These are phyloP conservation scores for Linyphia triangularis DNA, from an alignment of 2,888 invertebrate species.

Conservation along the genomic window DNA sequence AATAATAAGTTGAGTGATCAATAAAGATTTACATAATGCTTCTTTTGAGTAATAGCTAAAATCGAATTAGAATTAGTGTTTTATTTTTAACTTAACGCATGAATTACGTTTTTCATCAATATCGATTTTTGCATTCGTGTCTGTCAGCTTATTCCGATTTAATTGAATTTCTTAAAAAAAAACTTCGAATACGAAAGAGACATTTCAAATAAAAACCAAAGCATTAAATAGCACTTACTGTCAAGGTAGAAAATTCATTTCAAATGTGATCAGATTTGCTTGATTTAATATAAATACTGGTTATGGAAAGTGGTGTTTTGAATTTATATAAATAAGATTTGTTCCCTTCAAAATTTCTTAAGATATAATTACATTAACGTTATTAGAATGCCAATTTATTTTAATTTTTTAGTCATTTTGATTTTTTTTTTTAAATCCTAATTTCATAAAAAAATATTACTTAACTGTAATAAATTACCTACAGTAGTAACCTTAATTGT, in stretches of 20 bases:
- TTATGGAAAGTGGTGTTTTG: neutral
- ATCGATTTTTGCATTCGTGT: neutral
- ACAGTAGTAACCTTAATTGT: too few species aligned
- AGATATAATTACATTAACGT: too few species aligned
- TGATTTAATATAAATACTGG: conserved; percentile 9
- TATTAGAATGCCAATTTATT: too few species aligned
- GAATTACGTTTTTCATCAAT: neutral
- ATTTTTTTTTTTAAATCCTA: too few species aligned
- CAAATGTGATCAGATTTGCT: neutral
- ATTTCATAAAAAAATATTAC: too few species aligned
- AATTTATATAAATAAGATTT: conserved; percentile 16
- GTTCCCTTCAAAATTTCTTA: too few species aligned
- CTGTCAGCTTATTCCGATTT: conserved; percentile 3
- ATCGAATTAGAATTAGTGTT: neutral
- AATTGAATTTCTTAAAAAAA: conserved; percentile 6
- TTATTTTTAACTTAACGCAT: neutral
- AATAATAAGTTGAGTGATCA: too few species aligned
- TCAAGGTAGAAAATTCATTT: neutral
- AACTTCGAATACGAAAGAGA: neutral
- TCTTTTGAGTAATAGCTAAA: too few species aligned
- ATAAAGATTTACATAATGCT: too few species aligned
- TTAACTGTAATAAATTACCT: too few species aligned
- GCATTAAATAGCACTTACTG: conserved; percentile 11
- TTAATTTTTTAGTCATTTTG: too few species aligned
- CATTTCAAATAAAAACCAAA: neutral